Evolutionary conservation across 2,888 invertebrate genomes (phyloP), one percentile per base, ranked within the genome.

Genomic region (Tipula unca): DNA sequence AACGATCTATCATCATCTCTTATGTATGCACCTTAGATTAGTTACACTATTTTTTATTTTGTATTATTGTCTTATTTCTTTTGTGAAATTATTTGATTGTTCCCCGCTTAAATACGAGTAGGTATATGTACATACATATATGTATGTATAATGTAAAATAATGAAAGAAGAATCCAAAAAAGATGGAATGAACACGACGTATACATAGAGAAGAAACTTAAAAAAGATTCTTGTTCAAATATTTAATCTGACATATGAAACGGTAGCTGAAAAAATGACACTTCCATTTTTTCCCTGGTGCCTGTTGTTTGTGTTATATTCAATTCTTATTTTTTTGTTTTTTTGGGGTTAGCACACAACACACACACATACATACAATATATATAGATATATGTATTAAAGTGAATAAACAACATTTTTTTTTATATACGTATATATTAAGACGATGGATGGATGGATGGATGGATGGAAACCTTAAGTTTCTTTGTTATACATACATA

Each of bases 231-330:
- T 48, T 69, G 69, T 69, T 69, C 69, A 69, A 69, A 69, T 69
- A 69, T 69, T 69, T 69, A 69, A 69, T 69, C 69, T 69, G 69
- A 69, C 69, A 25, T 69, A 69, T 69, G 69, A 69, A 69, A 69
- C 69, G 69, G 69, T 69, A 69, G 69, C 69, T 69, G 69, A 69
- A 69, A 25, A 69, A 69, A 25, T 69, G 69, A 69, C 69, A 69
- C 69, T 69, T 69, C 69, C 69, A 69, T 69, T 25, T 69, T 69
- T 17, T 54, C 6, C 1, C 25, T 25, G 69, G 69, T 69, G 25
- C 8, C 69, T 69, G 10, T 25, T 69, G 69, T 25, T 69, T 69
- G 13, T 69, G 25, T 48, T 48, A 17, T 48, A 48, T 69, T 25
- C 69, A 20, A 69, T 69, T 25, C 69, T 69, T 25, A 69, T 69